Base-by-base conservation (phyloP, 30 jellyfish, hydroid and myxozoan genomes). In the Nemopilema nomurai region DNA sequence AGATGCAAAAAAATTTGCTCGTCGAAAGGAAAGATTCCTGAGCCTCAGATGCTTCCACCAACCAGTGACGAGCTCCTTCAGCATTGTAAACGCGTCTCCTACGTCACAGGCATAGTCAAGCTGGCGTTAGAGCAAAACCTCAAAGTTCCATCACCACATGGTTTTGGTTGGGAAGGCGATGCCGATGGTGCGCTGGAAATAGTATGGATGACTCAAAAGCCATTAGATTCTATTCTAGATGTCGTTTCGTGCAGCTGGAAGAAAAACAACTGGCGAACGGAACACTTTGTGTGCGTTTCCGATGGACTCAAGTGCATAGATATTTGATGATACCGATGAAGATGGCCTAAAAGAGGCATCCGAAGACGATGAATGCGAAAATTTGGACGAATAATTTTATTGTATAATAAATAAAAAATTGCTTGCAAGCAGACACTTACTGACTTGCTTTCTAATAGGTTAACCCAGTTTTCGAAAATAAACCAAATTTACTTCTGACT, bases 11-110 rank as follows among this genome's bases (percentile, higher is more conserved):
- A 85, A 74, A 77, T 87, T 49, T 87, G 96, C 76, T 1, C 76
- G 0, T 18, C 76, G 8, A 68, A 33, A 76, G 62, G 32, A 29
- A 87, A 78, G 29, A n/a, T 78, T 21, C 96, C 96, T 4, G 96
- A 77, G 71, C 96, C 96, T 4, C 86, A 78, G 27, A 30, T 72
- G 87, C 87, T 76, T 19, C 96, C 90, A 64, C 90, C 86, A 16
- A 87, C 92, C 30, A 30, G 33, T 16, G 96, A 79, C 71, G 92
- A 65, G 21, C 70, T 83, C 22, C 79, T 70, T 21, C 90, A 52
- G 31, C 90, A 70, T 72, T 70, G 67, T 32, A 83, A 83, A 78
- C 65, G 86, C 16, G 96, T 76, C 50, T 26, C 74, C 30, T 85
- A 26, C 67, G 83, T 65, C 8, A 85, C 94, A 27, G 83, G 83